phyloP scores from a whole-genome alignment of 2,888 invertebrate species.

The Tridacna gigas region DNA sequence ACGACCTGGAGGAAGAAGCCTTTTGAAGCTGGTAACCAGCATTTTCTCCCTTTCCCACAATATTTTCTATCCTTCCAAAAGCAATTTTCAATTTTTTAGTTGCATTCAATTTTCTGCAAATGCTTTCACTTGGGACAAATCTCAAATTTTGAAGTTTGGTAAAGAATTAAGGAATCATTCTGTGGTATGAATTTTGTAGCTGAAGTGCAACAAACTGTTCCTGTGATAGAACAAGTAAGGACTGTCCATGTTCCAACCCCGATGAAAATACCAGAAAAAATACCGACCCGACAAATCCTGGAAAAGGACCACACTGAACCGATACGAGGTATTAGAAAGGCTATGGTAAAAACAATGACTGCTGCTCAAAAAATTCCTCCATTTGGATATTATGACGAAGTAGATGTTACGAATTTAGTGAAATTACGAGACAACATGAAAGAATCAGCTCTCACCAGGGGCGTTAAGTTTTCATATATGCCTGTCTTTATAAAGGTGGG shows the following conservation, averaged over 20 bases:
- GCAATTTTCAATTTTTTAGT: no score
- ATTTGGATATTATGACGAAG: constrained; percentile 97
- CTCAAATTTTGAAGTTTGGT: no score
- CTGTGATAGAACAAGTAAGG: constrained; percentile 5
- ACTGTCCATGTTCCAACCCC: constrained; percentile 40
- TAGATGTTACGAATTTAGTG: constrained; percentile 91
- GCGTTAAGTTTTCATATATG: constrained; percentile 94
- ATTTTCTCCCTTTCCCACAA: no score
- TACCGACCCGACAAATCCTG: constrained; percentile 45
- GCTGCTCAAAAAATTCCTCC: constrained; percentile 92
- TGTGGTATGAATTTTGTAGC: no score
- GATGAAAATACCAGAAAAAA: constrained; percentile 55
- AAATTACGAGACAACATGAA: constrained; percentile 90
- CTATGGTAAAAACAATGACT: constrained; percentile 98
- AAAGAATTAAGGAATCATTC: no score
- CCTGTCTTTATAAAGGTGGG: constrained; percentile 95
- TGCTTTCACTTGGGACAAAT: no score
- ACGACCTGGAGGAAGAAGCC: no score
- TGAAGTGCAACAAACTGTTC: constrained; percentile 12
- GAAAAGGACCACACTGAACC: constrained; percentile 88
- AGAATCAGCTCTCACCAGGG: constrained; percentile 85
- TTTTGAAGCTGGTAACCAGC: no score
- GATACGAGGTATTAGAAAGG: constrained; percentile 93
- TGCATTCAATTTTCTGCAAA: no score
- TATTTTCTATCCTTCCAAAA: no score